Evolutionary conservation across 1,140 invertebrate genomes (phyloP).

Genomic region (Araneus ventricosus): DNA sequence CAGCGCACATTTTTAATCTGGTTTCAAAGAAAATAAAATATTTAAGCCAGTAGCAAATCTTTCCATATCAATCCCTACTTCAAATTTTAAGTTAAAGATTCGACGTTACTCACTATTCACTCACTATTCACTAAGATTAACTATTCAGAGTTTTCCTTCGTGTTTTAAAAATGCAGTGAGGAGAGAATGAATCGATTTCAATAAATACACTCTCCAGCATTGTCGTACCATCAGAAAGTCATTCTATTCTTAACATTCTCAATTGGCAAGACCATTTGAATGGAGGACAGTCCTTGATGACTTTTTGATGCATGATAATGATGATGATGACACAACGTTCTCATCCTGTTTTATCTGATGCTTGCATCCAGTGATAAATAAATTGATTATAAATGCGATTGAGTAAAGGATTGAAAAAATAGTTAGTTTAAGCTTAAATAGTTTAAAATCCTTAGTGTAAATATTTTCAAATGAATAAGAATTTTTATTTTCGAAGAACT

Average conservation of each 20-base stretch:
- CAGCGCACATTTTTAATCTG: too few relatives aligned
- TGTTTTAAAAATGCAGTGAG: not conserved
- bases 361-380: not conserved
- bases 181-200: not conserved
- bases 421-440: not conserved
- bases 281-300: not conserved
- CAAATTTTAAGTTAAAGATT: too few relatives aligned
- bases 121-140: too few relatives aligned
- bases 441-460: not conserved
- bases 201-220: slow-evolving; percentile 1
- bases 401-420: not conserved
- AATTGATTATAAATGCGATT: not conserved
- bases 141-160: not conserved
- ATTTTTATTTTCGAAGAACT: not conserved
- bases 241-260: slow-evolving; percentile 27
- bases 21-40: too few relatives aligned
- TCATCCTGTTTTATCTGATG: not conserved
- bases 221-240: slow-evolving; percentile 64
- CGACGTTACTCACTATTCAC: too few relatives aligned
- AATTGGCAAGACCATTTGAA: slow-evolving; percentile 27
- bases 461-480: not conserved
- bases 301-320: slow-evolving; percentile 53
- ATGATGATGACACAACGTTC: slow-evolving; percentile 39
- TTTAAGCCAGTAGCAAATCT: too few relatives aligned
- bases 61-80: too few relatives aligned